Evolutionary conservation across 2,888 invertebrate species (phyloP).

Genomic region (Dione juno): DNA sequence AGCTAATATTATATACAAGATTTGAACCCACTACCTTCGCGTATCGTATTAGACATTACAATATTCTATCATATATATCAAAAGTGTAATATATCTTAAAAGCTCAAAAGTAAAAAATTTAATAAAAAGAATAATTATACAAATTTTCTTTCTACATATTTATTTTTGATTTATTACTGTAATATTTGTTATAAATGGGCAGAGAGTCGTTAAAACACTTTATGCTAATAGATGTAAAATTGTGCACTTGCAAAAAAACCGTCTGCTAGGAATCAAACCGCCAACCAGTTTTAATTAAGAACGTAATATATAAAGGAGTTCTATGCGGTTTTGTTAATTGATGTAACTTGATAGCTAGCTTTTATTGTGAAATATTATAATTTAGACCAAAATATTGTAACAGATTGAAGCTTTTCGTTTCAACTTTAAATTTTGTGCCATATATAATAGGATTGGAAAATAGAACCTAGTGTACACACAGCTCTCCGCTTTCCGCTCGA

Average conservation of each 20-base stretch:
- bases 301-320: neutral
- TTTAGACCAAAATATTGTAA: neutral
- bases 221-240: slow-evolving; percentile 9
- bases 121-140: neutral
- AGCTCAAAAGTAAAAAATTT: neutral
- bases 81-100: neutral
- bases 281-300: slow-evolving; percentile 16
- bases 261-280: slow-evolving; percentile 6
- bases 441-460: too few species aligned
- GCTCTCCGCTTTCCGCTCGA: too few species aligned
- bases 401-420: too few species aligned
- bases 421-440: too few species aligned
- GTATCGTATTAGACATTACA: too few species aligned
- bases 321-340: slow-evolving; percentile 11
- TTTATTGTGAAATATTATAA: neutral
- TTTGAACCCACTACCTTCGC: too few species aligned
- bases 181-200: neutral
- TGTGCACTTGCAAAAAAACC: neutral
- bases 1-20: too few species aligned
- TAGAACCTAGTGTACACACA: too few species aligned
- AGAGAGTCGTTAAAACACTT: slow-evolving; percentile 3
- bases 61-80: too few species aligned
- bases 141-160: neutral
- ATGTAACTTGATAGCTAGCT: neutral
- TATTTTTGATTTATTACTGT: neutral